Evolutionary conservation across 2,888 invertebrate species (phyloP).

Genomic region (Agelastica alni): DNA sequence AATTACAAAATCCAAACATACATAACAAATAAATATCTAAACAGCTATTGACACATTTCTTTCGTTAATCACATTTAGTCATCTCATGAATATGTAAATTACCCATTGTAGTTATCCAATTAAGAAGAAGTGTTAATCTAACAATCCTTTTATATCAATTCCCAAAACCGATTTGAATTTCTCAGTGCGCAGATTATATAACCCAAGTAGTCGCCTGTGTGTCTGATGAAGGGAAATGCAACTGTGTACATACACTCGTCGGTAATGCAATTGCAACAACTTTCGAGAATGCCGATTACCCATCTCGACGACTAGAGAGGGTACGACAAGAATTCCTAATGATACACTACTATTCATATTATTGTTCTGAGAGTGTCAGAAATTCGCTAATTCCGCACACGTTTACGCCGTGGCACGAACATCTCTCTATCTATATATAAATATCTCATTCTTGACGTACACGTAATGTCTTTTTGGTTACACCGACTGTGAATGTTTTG

Average conservation of each 20-base stretch:
- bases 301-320: slow-evolving; percentile 4
- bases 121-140: too few relatives aligned
- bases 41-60: too few relatives aligned
- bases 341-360: slow-evolving; percentile 22
- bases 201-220: slow-evolving; percentile 13
- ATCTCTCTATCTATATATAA: too few relatives aligned
- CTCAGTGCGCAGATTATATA: slow-evolving; percentile 1
- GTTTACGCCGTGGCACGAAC: slow-evolving; percentile 10
- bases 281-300: slow-evolving; percentile 19
- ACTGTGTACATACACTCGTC: background rate
- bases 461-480: slow-evolving; percentile 11
- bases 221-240: slow-evolving; percentile 17
- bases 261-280: slow-evolving; percentile 10
- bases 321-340: slow-evolving; percentile 26
- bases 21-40: too few relatives aligned
- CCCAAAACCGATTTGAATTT: slow-evolving; percentile 14
- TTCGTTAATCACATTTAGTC: too few relatives aligned
- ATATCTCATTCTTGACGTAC: too few relatives aligned
- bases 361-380: slow-evolving; percentile 17
- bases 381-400: slow-evolving; percentile 13
- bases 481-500: slow-evolving; percentile 2
- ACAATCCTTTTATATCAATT: too few relatives aligned
- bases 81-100: too few relatives aligned
- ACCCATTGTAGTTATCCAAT: too few relatives aligned
- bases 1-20: too few relatives aligned